phyloP scores from a whole-genome alignment of 2,797 vertebrate species.

The Harpagifer antarcticus region DNA sequence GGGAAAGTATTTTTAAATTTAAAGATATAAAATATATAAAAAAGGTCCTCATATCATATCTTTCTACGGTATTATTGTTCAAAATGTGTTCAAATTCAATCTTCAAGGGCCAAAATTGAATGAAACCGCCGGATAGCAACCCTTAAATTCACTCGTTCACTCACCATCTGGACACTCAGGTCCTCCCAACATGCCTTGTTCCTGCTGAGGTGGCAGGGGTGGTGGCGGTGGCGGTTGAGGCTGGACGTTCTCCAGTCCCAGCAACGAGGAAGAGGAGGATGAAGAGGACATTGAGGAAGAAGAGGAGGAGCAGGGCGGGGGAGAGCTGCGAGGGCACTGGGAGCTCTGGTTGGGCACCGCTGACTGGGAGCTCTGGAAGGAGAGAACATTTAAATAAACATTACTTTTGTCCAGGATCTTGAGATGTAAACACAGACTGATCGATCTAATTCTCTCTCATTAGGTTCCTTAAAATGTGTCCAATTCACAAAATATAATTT shows the following conservation, averaged over 20 bases:
- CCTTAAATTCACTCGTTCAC: conserved; percentile 22
- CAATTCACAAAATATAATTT: neutral
- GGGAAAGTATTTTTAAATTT: neutral
- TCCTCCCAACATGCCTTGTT: conserved; percentile 83
- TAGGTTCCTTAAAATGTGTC: neutral
- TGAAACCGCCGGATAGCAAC: fast-evolving
- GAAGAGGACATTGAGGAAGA: conserved; percentile 86
- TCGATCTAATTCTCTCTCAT: neutral
- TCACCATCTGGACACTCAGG: conserved; percentile 85
- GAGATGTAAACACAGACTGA: neutral
- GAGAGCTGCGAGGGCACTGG: conserved; percentile 84
- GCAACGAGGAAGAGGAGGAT: conserved; percentile 86
- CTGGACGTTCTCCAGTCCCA: conserved; percentile 88
- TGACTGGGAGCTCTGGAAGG: conserved; percentile 80
- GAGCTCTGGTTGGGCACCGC: conserved; percentile 85
- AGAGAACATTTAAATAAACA: neutral
- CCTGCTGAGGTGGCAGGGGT: conserved; percentile 78
- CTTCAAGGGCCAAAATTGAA: neutral
- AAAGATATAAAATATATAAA: neutral
- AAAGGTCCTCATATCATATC: too few species aligned
- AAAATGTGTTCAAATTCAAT: neutral
- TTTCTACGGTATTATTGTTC: neutral
- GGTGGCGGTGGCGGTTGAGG: conserved; percentile 80
- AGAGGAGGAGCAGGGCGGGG: conserved; percentile 84
- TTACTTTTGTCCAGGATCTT: neutral